Conservation (phyloP, 2,888 invertebrate genomes). For the Dynastes tityus region DNA sequence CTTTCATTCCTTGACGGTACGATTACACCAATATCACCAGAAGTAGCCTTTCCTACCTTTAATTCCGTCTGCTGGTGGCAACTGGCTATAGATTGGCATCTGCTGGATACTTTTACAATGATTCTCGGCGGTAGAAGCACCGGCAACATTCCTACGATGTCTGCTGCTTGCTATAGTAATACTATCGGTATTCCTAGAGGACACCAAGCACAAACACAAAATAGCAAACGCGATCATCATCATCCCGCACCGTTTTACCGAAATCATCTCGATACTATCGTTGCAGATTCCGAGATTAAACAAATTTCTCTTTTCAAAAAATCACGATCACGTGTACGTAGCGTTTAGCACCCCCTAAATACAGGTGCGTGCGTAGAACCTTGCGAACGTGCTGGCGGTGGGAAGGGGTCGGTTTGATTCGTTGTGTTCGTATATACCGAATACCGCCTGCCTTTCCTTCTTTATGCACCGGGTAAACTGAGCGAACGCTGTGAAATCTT, state of each 20-base stretch:
- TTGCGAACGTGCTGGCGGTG: neutral
- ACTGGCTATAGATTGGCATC: constrained; percentile 32
- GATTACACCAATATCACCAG: neutral
- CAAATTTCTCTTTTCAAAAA: neutral
- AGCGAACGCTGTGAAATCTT: constrained; percentile 39
- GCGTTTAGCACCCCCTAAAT: too few species aligned
- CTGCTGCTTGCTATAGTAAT: neutral
- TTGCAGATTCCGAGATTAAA: too few species aligned
- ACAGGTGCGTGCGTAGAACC: too few species aligned
- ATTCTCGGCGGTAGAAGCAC: constrained; percentile 16
- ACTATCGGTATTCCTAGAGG: constrained; percentile 42
- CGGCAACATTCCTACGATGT: constrained; percentile 27
- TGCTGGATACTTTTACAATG: constrained; percentile 36
- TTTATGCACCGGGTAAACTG: neutral
- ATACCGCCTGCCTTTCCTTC: constrained; percentile 12
- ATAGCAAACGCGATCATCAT: constrained; percentile 37
- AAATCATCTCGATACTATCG: neutral
- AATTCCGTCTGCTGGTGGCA: constrained; percentile 32
- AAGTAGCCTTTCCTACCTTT: constrained; percentile 37
- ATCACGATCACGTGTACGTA: neutral
- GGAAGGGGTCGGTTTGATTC: neutral
- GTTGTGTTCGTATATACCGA: neutral
- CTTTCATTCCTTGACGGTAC: neutral
- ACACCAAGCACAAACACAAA: constrained; percentile 49
- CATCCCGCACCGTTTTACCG: constrained; percentile 28